phyloP scores from a whole-genome alignment of 1,140 invertebrate species.

The Ditylenchus dipsaci region DNA sequence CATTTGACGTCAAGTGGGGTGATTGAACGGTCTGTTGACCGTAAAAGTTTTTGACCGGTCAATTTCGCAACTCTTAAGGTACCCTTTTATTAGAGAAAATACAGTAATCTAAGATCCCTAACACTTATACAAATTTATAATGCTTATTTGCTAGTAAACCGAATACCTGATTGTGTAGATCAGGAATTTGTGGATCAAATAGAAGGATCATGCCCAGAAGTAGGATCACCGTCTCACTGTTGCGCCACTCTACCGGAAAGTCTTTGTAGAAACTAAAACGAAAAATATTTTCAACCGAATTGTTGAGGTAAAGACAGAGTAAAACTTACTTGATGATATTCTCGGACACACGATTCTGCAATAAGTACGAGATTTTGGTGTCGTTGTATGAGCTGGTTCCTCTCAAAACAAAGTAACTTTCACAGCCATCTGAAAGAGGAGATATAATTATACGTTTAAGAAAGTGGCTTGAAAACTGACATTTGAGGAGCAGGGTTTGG shows the following conservation, averaged over 20 bases:
- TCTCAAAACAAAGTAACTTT: slow-evolving; percentile 14
- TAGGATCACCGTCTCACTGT: slow-evolving; percentile 40
- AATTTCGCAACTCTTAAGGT: no score
- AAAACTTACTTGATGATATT: slow-evolving; percentile 3
- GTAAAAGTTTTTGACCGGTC: no score
- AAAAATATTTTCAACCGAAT: not conserved
- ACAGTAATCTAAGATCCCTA: no score
- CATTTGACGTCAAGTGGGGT: no score
- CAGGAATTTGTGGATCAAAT: slow-evolving; percentile 32
- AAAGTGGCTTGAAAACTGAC: slow-evolving; percentile 4
- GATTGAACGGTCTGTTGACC: no score
- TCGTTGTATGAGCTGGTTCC: slow-evolving; percentile 15
- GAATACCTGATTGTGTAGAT: slow-evolving; percentile 32
- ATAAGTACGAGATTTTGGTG: slow-evolving; percentile 13
- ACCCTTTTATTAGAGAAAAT: no score
- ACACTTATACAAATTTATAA: no score
- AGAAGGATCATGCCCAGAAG: slow-evolving; percentile 34
- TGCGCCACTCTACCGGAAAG: slow-evolving; percentile 37
- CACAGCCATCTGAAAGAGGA: not conserved
- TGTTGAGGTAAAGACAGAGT: not conserved
- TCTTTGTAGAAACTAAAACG: slow-evolving; percentile 35
- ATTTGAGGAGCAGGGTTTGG: slow-evolving; percentile 24
- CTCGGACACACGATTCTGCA: slow-evolving; percentile 25
- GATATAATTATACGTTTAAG: not conserved
- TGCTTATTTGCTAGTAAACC: no score